These are phyloP conservation scores for Chaetops frenatus DNA, from an alignment of 2,113 vertebrate genomes.

Conservation along the genomic window DNA sequence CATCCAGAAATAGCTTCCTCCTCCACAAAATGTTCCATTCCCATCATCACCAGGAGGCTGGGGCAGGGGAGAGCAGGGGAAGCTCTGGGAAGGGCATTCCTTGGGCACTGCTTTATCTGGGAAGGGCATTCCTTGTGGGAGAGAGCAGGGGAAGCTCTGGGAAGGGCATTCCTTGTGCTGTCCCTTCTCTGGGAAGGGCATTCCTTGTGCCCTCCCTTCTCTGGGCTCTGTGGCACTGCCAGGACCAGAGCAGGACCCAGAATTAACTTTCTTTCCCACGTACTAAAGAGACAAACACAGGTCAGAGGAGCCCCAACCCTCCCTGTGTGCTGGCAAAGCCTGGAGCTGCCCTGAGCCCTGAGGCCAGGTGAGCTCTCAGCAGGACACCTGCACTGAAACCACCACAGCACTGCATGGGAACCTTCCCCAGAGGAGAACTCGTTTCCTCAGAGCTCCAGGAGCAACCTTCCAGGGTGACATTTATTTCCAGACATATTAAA, in stretches of 20 bases:
- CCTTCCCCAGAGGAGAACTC: background rate
- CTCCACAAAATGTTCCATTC: conserved; percentile 20
- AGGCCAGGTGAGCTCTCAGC: background rate
- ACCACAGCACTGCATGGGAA: accelerated
- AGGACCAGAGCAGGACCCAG: background rate
- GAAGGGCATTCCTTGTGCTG: background rate
- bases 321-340: background rate
- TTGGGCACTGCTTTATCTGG: background rate
- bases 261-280: accelerated
- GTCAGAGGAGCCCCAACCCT: accelerated
- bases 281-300: accelerated
- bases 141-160: too few relatives aligned
- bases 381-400: background rate
- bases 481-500: conserved; percentile 14
- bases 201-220: background rate
- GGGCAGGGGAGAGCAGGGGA: background rate
- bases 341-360: background rate
- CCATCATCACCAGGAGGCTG: background rate
- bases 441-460: background rate
- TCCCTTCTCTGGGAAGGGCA: background rate
- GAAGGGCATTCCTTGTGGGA: background rate
- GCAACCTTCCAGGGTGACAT: background rate
- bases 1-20: conserved; percentile 52
- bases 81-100: background rate
- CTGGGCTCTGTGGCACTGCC: background rate